Evolutionary conservation across 2,797 vertebrate genomes (phyloP), one percentile per base, ranked within the genome.

Genomic region (Syngnathus acus): DNA sequence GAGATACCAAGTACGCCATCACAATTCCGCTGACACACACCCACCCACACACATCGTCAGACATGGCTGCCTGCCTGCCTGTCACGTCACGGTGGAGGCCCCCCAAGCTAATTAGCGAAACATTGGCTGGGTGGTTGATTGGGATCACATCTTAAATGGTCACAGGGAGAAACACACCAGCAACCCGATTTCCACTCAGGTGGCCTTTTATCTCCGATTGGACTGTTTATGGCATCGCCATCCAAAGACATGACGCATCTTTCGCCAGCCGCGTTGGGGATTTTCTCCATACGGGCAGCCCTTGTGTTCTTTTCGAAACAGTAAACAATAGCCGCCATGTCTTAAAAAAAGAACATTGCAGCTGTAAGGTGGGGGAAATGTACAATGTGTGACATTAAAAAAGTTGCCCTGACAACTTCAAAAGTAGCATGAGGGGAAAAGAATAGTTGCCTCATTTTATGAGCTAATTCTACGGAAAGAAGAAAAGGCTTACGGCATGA

Each of bases 91-190:
- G 63, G 72, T 6, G 43, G 72, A 78, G 71, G 76, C 54, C 74
- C 79, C 81, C 76, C 73, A 60, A 38, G 73, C 78, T 86, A 85
- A 86, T 86, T 84, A 84, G 74, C 78, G 76, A 78, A 82, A 82
- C 81, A 80, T 76, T 80, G 83, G 80, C 72, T 77, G 73, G 70
- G 78, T 69, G 76, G 60, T 65, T 69, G 82, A 82, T 79, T 77
- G 70, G 75, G 76, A 82, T 80, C 75, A 68, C 75, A 45, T 72
- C 66, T 78, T 71, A 70, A 75, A 80, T 67, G 23, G 68, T 78
- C 64, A 54, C 72, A 79, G 69, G 68, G 76, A 78, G 76, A 78
- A 69, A 64, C 66, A 60, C 67, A 65, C 10, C 62, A 65, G 40
- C 63, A 72, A 70, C 69, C 68, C 62, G 59, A 62, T 77, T 78